phyloP scores from a whole-genome alignment of 2,888 invertebrate genomes.

The Orthosia incerta region DNA sequence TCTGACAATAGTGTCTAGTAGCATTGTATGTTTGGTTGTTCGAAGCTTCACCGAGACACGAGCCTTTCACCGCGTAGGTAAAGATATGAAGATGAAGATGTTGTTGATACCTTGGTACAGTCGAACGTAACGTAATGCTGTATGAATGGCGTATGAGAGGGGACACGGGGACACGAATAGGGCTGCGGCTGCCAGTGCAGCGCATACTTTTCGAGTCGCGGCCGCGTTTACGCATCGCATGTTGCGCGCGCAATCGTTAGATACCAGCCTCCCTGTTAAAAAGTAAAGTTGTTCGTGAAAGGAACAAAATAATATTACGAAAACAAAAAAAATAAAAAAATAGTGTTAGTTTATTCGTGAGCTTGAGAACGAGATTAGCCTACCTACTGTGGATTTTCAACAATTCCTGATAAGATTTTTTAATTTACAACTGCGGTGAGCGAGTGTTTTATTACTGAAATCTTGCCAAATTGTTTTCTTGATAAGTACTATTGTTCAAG shows the following conservation, averaged over 20 bases:
- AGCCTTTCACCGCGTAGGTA: conserved; percentile 62
- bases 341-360: conserved; percentile 59
- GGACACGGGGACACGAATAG: conserved; percentile 59
- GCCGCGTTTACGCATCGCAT: conserved; percentile 69
- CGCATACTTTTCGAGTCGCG: conserved; percentile 75
- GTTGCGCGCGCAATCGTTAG: conserved; percentile 57
- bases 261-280: conserved; percentile 21
- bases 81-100: conserved; percentile 54
- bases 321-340: conserved; percentile 14
- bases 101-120: conserved; percentile 60
- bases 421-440: conserved; percentile 83
- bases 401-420: conserved; percentile 74
- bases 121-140: conserved; percentile 58
- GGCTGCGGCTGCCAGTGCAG: conserved; percentile 52
- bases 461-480: conserved; percentile 25
- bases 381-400: conserved; percentile 63
- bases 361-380: conserved; percentile 60
- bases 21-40: conserved; percentile 1
- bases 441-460: conserved; percentile 68
- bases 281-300: conserved; percentile 26
- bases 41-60: conserved; percentile 30
- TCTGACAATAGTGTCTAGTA: neutral
- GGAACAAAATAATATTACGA: conserved; percentile 18
- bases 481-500: conserved; percentile 2
- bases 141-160: conserved; percentile 64